Evolutionary conservation across 2,113 vertebrate species (phyloP).

Genomic region (Eublepharis macularius): DNA sequence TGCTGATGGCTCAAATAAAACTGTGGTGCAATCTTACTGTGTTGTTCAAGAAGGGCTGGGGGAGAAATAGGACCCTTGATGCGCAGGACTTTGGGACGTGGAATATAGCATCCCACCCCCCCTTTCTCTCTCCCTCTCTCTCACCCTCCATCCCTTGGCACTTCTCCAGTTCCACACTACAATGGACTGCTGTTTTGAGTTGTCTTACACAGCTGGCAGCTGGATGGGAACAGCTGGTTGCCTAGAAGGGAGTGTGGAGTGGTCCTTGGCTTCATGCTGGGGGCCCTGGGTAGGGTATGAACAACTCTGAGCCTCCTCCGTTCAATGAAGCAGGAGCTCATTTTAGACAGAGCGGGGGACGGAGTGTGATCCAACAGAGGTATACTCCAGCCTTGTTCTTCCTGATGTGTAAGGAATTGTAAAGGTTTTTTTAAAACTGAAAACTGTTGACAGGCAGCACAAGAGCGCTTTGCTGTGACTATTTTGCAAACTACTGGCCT

Average conservation of each 20-base stretch:
- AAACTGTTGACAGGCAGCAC: too few species aligned
- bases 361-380: neutral
- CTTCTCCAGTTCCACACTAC: neutral
- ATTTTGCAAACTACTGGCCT: too few species aligned
- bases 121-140: neutral
- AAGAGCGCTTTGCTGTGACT: too few species aligned
- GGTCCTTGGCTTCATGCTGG: constrained; percentile 17
- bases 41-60: neutral
- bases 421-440: neutral
- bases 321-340: neutral
- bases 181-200: constrained; percentile 32
- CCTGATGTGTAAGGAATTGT: too few species aligned
- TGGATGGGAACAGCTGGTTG: constrained; percentile 35
- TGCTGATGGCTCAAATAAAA: neutral
- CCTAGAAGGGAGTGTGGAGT: neutral
- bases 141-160: constrained; percentile 5
- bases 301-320: neutral
- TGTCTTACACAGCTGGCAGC: constrained; percentile 20
- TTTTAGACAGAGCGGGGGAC: neutral
- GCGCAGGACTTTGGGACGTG: neutral
- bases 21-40: neutral
- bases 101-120: neutral
- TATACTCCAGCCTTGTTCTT: neutral
- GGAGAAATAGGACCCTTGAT: neutral
- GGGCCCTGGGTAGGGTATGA: neutral